Evolutionary conservation across 2,888 invertebrate species (phyloP).

Genomic region (Aporophyla lueneburgensis): DNA sequence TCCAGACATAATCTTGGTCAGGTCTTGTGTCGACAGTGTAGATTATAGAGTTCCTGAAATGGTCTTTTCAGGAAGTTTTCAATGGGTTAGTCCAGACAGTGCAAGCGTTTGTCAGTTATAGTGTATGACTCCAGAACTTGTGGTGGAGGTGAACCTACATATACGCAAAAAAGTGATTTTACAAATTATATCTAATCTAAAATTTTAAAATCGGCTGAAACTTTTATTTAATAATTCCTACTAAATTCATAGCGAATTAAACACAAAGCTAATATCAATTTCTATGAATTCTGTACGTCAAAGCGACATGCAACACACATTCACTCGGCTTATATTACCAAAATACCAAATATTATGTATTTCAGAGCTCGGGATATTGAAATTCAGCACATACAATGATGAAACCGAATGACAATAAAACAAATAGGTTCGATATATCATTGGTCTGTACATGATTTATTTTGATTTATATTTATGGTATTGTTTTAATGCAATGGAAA

Average conservation of each 20-base stretch:
- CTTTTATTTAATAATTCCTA: not conserved
- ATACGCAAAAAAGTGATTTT: no score
- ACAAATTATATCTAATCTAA: not conserved
- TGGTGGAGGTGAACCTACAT: no score
- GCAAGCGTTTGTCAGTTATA: no score
- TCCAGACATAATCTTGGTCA: no score
- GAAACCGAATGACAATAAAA: conserved; percentile 45
- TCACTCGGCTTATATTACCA: conserved; percentile 5
- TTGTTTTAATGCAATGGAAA: conserved; percentile 46
- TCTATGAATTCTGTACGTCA: conserved; percentile 1
- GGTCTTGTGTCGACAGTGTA: no score
- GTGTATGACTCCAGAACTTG: no score
- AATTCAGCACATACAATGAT: conserved; percentile 45
- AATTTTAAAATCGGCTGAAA: not conserved
- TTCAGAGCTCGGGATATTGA: conserved; percentile 38
- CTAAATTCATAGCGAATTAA: conserved; percentile 12
- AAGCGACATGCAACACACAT: conserved; percentile 6
- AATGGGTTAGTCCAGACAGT: no score
- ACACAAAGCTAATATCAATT: conserved; percentile 15
- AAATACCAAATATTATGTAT: conserved; percentile 30
- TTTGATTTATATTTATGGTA: conserved; percentile 48
- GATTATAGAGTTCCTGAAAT: no score
- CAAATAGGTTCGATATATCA: conserved; percentile 51
- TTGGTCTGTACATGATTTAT: conserved; percentile 51
- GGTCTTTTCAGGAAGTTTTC: no score